Evolutionary conservation across 2,888 invertebrate species (phyloP).

Genomic region (Drosophila rubida): DNA sequence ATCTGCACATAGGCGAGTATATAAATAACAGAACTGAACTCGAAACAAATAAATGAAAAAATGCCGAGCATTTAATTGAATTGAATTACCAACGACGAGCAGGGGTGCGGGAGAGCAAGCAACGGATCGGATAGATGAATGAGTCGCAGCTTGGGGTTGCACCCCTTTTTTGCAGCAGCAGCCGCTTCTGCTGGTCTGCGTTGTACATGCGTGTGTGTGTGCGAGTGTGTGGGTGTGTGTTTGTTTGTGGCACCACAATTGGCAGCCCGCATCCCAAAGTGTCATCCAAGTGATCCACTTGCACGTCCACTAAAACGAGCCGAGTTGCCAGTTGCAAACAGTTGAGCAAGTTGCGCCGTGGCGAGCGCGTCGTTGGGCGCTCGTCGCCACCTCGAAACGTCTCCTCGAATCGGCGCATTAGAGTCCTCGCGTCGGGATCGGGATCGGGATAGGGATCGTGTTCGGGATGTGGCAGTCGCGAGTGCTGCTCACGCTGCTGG

Average conservation of each 20-base stretch:
- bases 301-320: constrained; percentile 38
- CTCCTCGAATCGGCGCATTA: not conserved
- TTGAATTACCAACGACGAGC: constrained; percentile 68
- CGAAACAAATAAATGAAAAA: constrained; percentile 24
- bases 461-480: constrained; percentile 35
- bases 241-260: constrained; percentile 37
- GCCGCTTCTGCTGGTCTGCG: not conserved
- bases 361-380: constrained; percentile 77
- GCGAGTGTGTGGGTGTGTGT: not conserved
- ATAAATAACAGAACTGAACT: constrained; percentile 2
- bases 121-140: constrained; percentile 12
- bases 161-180: constrained; percentile 12
- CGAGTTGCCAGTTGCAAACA: constrained; percentile 52
- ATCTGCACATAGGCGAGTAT: not conserved
- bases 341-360: constrained; percentile 74
- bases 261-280: constrained; percentile 42
- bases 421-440: not conserved
- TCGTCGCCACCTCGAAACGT: constrained; percentile 44
- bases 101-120: not conserved
- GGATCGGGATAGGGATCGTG: constrained; percentile 6
- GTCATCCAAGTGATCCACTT: not conserved
- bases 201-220: not conserved
- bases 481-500: constrained; percentile 28
- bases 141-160: constrained; percentile 44
- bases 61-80: constrained; percentile 76